These are phyloP conservation scores for Helleia helle DNA, from an alignment of 2,888 invertebrate genomes.

Conservation along the genomic window DNA sequence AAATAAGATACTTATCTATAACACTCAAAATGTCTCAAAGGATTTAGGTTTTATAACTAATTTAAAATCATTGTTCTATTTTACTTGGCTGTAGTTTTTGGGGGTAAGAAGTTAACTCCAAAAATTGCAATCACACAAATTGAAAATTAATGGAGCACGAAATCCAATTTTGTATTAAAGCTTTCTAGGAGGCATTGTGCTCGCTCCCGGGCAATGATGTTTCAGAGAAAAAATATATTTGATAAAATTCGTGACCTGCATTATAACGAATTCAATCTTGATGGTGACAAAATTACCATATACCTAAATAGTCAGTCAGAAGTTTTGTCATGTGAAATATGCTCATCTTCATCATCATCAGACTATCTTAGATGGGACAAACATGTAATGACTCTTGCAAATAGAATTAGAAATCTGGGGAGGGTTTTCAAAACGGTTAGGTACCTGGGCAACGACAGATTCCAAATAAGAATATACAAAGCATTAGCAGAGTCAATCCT, in stretches of 20 bases:
- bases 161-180: slow-evolving; percentile 70
- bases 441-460: too few relatives aligned
- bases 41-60: slow-evolving; percentile 48
- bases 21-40: too few relatives aligned
- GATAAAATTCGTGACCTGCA: slow-evolving; percentile 11
- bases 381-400: too few relatives aligned
- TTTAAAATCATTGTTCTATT: slow-evolving; percentile 58
- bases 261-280: slow-evolving; percentile 9
- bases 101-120: slow-evolving; percentile 63
- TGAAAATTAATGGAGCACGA: slow-evolving; percentile 71
- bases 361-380: too few relatives aligned
- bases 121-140: slow-evolving; percentile 72
- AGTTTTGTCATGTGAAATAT: too few relatives aligned
- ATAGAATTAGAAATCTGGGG: too few relatives aligned
- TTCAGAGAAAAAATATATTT: slow-evolving; percentile 17
- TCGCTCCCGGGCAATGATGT: slow-evolving; percentile 20
- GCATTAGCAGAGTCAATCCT: too few relatives aligned
- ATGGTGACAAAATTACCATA: background rate
- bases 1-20: too few relatives aligned
- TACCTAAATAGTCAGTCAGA: background rate
- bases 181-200: slow-evolving; percentile 41
- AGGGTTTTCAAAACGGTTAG: too few relatives aligned
- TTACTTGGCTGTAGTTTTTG: slow-evolving; percentile 43
- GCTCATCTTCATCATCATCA: too few relatives aligned
- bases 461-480: too few relatives aligned